Base-by-base conservation (phyloP, 2,797 vertebrate species). In the Pseudochaenichthys georgianus region DNA sequence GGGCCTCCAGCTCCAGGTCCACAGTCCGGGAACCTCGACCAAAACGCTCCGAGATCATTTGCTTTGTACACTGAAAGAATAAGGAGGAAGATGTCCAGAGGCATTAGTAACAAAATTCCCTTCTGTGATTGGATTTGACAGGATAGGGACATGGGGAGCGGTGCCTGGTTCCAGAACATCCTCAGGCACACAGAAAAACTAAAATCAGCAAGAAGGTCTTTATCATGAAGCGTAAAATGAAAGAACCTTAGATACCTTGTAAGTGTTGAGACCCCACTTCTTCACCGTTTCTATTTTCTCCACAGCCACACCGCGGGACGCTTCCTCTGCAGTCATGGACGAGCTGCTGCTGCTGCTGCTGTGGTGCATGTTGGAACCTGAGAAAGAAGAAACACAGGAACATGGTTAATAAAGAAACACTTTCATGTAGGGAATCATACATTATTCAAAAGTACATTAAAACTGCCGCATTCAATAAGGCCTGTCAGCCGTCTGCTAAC, bases 231-330 rank as follows among this genome's bases (percentile, higher is more conserved):
- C 19, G 23, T 15, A 47, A 53, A 13, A 38, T n/a, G 4, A 38
- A 6, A 68, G 9, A 55, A 47, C 7, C n/a, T 28, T 4, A 12
- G 50, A 11, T 89, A 98, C 98, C 96, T 98, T 99, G 81, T 99
- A 98, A 0, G 97, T 99, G 94, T 98, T 99, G 84, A 99, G 94
- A 53, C 98, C 94, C 98, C 98, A 99, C 59, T 98, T 97, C 92
- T 96, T 98, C 89, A 99, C 87, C 0, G 96, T 95, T 86, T 99
- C 97, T 11, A 99, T 94, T 87, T 99, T 99, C 83, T 99, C 98
- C 78, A 96, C 97, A 0, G 98, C 97, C 3, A 99, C 94, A 0
- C 98, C 98, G 0, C 96, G 94, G 8, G 94, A 93, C 0, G 95
- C 83, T 45, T 98, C 97, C 12, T 99, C 97, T 1, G 95, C 95